Conservation (phyloP, 2,888 invertebrate species). For the Lasiommata megera region DNA sequence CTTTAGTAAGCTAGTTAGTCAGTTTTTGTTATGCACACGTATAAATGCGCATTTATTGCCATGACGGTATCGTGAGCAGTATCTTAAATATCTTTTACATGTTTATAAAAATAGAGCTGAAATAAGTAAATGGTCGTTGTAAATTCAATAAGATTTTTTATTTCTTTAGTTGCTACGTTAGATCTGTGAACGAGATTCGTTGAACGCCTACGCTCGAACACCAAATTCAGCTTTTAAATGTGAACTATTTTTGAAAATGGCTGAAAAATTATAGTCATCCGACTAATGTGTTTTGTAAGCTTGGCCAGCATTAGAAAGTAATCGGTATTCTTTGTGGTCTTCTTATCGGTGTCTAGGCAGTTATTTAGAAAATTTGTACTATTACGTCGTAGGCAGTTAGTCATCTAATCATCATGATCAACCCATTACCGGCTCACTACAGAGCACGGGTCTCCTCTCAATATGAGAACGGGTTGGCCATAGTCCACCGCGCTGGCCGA, state of each 20-base stretch:
- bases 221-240: slow-evolving; percentile 45
- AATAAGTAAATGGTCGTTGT: slow-evolving; percentile 3
- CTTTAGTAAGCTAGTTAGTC: too few relatives aligned
- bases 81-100: background rate
- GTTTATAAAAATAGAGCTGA: background rate
- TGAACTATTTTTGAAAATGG: slow-evolving; percentile 28
- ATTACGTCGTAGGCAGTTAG: too few relatives aligned
- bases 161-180: slow-evolving; percentile 63
- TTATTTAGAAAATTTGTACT: too few relatives aligned
- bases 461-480: too few relatives aligned
- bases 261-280: slow-evolving; percentile 22
- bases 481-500: too few relatives aligned
- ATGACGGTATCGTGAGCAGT: background rate
- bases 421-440: too few relatives aligned
- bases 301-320: slow-evolving; percentile 10
- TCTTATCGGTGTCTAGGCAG: slow-evolving; percentile 25
- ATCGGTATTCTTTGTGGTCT: slow-evolving; percentile 23
- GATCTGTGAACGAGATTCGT: slow-evolving; percentile 38
- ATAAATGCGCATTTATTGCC: too few relatives aligned
- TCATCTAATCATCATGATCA: too few relatives aligned
- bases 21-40: too few relatives aligned
- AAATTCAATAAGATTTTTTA: slow-evolving; percentile 37
- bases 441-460: too few relatives aligned
- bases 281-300: slow-evolving; percentile 22
- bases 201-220: slow-evolving; percentile 54